Base-by-base conservation (phyloP, 2,888 invertebrate genomes). In the Yponomeuta cagnagella region DNA sequence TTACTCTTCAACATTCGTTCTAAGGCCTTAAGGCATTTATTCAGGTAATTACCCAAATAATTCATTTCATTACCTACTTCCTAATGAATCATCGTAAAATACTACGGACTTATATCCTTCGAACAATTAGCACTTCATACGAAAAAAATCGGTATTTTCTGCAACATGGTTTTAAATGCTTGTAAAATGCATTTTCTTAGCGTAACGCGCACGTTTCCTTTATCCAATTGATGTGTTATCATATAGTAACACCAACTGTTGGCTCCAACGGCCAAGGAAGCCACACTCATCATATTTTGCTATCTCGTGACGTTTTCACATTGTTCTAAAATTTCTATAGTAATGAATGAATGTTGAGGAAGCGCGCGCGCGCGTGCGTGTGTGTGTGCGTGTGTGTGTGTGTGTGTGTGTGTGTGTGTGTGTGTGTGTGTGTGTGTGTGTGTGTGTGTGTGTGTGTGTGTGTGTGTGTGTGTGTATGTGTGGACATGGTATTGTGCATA, bases 1-100 rank as follows among this genome's bases (percentile, higher is more conserved):
- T 43, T 43, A 1, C 9, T 43, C 43, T 8, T 43, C 8, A 43
- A 43, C 43, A 43, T 43, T 43, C 43, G 43, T 43, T 43, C 8
- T 43, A 8, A 43, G 43, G 43, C 43, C 43, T 43, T 43, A 43
- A 8, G 4, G 5, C 43, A 5, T 37, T 43, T 43, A 43, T 43
- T 92, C 30, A 31, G 31, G 15, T 58, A 48, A 23, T 31, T 12
- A 58, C 52, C 48, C 69, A 58, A 58, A 58, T 58, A 58, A 58
- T 58, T 58, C 52, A 58, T 58, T 15, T 58, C 52, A 58, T 58
- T 12, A 58, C 37, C 37, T 37, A 37, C 52, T 58, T 58, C 15
- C 15, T 58, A 58, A 58, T 58, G 52, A 58, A 12, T 58, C 52
- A 12, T 58, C 52, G 52, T 58, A 58, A 58, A 58, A 58, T 10